Base-by-base conservation (phyloP, 2,888 invertebrate genomes). In the Torymus auratus region DNA sequence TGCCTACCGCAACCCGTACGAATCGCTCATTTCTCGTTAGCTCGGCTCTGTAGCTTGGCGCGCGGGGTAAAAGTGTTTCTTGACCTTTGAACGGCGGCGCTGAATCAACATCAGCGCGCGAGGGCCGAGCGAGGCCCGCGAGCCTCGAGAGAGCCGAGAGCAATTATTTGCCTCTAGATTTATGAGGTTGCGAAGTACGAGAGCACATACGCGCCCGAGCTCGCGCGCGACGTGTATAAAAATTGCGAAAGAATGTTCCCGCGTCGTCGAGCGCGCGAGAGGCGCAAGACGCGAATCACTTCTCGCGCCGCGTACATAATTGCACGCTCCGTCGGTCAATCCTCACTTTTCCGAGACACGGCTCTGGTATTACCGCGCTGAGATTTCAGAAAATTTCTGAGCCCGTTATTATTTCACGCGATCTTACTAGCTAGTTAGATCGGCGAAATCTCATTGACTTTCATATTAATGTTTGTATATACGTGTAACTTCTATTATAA, bases 131-230 rank as follows among this genome's bases (percentile, higher is more conserved):
- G 85, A 83, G 76, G 83, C 82, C 82, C 82, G 85, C 83, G 50
- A 53, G 58, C n/a, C 83, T 84, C 82, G 83, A 41, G 83, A 41
- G 41, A 41, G 85, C 83, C 82, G 84, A 86, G 86, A 87, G 89
- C 88, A 90, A 90, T 90, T 90, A 90, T 90, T 90, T 90, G 88
- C 89, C 86, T 86, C 88, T 86, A 88, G 89, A 90, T 90, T 90
- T 90, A 90, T 89, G 90, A 89, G 89, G 88, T 88, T 89, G 86
- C 85, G 83, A 85, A 61, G 73, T 71, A 50, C 69, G 56, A 68
- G 70, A 64, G 76, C 77, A 67, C 61, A 58, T 55, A 72, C 28
- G 15, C 28, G 14, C 28, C n/a, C 7, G 28, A 56, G 17, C 15
- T 15, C 41, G 76, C 80, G 82, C 41, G 76, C 41, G 80, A 67